Percentiles rank a stretch among this genome's conserved stretches.
Evolutionary conservation across 2,797 vertebrate genomes (phyloP).

Genomic region (Hydrolagus colliei): DNA sequence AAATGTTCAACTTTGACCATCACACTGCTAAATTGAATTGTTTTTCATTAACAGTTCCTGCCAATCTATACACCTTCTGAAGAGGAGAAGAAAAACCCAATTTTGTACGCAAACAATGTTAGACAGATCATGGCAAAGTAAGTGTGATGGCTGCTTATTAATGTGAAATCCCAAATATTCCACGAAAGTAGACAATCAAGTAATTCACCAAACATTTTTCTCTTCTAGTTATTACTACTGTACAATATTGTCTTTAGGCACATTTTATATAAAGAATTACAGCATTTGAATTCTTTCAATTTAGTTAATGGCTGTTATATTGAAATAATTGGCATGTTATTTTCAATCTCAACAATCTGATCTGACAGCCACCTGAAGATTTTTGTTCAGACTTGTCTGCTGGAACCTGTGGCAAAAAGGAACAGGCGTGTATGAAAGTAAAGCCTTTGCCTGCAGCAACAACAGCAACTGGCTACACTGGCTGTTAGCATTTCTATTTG

Average conservation of each 20-base stretch:
- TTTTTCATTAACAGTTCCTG: constrained; percentile 71
- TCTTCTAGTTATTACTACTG: not conserved
- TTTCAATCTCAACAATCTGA: not conserved
- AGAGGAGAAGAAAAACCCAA: constrained; percentile 82
- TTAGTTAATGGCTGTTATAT: too few relatives aligned
- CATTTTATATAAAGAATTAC: not conserved
- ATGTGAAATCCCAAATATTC: not conserved
- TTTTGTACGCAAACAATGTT: constrained; percentile 86
- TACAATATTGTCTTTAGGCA: not conserved
- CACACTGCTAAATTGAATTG: not conserved
- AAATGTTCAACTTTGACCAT: not conserved
- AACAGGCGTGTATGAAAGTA: too few relatives aligned
- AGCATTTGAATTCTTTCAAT: not conserved
- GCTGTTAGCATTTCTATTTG: too few relatives aligned
- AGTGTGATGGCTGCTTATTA: constrained; percentile 44
- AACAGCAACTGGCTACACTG: too few relatives aligned
- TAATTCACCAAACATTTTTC: not conserved
- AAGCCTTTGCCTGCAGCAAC: too few relatives aligned
- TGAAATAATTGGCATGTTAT: not conserved
- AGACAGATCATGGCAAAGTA: constrained; percentile 87
- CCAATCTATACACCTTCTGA: constrained; percentile 86
- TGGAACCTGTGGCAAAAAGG: too few relatives aligned
- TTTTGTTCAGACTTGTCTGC: too few relatives aligned
- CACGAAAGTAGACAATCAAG: not conserved
- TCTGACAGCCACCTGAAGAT: too few relatives aligned